Base-by-base conservation (phyloP, 1,140 invertebrate genomes). In the Diachasmimorpha longicaudata region DNA sequence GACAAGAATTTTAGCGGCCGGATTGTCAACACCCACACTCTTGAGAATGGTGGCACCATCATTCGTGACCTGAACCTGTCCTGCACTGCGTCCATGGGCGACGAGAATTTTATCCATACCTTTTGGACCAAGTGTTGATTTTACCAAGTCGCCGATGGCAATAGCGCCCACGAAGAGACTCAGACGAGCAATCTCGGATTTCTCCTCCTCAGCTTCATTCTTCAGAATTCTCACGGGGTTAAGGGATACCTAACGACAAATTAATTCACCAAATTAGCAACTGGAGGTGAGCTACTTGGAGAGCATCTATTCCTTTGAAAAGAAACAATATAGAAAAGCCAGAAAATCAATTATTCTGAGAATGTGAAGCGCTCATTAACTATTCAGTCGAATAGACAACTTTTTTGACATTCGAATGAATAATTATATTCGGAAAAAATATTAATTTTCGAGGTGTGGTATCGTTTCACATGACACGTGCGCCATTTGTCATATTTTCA, bases 91-190 rank as follows among this genome's bases (percentile, higher is more conserved):
- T 16, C 96, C 94, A 81, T 92, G 91, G 52, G 95, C 93, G n/a
- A 98, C 93, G 10, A 99, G 90, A 83, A 99, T 99, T 91, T 99
- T 99, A 87, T 99, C 98, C 99, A 99, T 99, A 85, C 99, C 98
- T 90, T 99, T 99, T 14, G 99, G 99, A 16, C 99, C 99, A 13
- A 99, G 90, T 11, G 99, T 99, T 75, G 96, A 98, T 88, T 99
- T 99, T 0, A 99, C 96, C 66, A 99, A 90, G 90, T 99, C 99
- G 16, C 98, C 99, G 84, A 99, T 98, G 5, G 98, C 97, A 85
- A 99, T 99, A 23, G 98, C 98, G 55, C 98, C 98, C 81, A 99
- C 94, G 87, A 99, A 99, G 82, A 96, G 97, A 46, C 97, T 99
- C 89, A 99, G 89, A 70, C 97, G 93, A 79, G 97, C 97, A 82